These are phyloP conservation scores for Drosophila rufa DNA, from an alignment of 1,140 invertebrate species.

Conservation along the genomic window DNA sequence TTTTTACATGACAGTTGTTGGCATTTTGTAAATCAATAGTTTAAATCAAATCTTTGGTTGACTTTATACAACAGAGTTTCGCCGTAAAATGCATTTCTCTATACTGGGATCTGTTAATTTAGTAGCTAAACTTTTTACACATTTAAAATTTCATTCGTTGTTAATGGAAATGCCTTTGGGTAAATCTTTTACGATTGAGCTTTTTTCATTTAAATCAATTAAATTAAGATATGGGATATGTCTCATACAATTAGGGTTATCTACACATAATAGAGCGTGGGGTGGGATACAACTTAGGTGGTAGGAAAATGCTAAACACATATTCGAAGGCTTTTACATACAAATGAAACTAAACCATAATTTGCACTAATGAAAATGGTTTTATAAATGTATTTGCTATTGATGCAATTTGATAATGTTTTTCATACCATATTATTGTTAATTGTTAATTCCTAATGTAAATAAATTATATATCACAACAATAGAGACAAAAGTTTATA, in stretches of 20 bases:
- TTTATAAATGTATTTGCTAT: constrained; percentile 52
- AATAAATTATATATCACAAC: constrained; percentile 84
- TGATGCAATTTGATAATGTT: constrained; percentile 34
- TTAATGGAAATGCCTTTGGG: constrained; percentile 33
- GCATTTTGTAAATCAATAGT: constrained; percentile 34
- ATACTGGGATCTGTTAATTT: constrained; percentile 52
- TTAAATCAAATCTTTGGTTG: constrained; percentile 40
- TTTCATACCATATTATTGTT: constrained; percentile 29
- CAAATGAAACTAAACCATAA: constrained; percentile 51
- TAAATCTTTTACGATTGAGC: constrained; percentile 17
- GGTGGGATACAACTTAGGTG: constrained; percentile 35
- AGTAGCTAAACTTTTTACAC: constrained; percentile 28
- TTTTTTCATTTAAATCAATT: constrained; percentile 15
- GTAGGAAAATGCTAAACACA: constrained; percentile 43
- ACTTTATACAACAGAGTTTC: constrained; percentile 25
- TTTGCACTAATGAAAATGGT: constrained; percentile 73
- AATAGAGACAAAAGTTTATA: constrained; percentile 74
- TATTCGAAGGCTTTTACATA: constrained; percentile 49
- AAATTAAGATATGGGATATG: constrained; percentile 57
- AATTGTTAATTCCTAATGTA: constrained; percentile 58
- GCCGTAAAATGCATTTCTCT: constrained; percentile 38
- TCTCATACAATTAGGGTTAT: constrained; percentile 54
- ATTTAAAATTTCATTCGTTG: constrained; percentile 32
- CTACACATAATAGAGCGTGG: constrained; percentile 15
- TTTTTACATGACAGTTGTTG: constrained; percentile 1